Evolutionary conservation across 2,113 vertebrate genomes (phyloP).

Genomic region (Misgurnus anguillicaudatus): DNA sequence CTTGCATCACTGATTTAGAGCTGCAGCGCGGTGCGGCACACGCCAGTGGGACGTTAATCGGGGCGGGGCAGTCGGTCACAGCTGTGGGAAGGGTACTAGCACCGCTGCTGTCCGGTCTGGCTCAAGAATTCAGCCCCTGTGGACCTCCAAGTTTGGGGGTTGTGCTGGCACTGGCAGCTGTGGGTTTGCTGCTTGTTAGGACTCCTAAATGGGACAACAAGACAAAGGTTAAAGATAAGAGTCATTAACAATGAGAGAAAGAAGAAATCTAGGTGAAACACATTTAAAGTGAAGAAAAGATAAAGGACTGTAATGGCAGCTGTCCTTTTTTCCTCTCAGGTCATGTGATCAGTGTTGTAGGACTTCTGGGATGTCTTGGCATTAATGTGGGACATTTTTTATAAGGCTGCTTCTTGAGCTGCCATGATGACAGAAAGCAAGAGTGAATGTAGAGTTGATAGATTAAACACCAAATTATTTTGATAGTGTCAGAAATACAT

Average conservation of each 20-base stretch:
- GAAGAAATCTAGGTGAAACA: neutral
- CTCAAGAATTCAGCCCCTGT: slow-evolving; percentile 91
- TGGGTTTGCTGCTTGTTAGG: slow-evolving; percentile 73
- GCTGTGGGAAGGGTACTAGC: slow-evolving; percentile 86
- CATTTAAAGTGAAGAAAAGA: slow-evolving; percentile 10
- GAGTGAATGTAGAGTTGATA: neutral
- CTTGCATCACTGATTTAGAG: slow-evolving; percentile 88
- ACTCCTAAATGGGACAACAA: slow-evolving; percentile 70
- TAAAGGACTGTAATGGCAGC: slow-evolving; percentile 14
- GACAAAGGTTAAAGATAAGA: slow-evolving; percentile 53
- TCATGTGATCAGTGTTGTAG: neutral
- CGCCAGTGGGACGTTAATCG: slow-evolving; percentile 87
- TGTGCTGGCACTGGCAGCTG: slow-evolving; percentile 77
- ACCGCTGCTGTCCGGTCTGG: slow-evolving; percentile 87
- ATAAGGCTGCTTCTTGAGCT: neutral
- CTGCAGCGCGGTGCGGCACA: slow-evolving; percentile 78
- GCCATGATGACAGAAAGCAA: neutral
- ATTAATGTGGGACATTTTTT: neutral
- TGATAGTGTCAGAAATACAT: no score
- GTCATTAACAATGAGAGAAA: slow-evolving; percentile 48
- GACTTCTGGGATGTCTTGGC: neutral
- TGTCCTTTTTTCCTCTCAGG: slow-evolving; percentile 21
- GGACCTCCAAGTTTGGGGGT: slow-evolving; percentile 87
- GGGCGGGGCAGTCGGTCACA: slow-evolving; percentile 91
- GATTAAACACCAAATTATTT: neutral